Evolutionary conservation across 2,888 invertebrate species (phyloP).

Genomic region (Acleris sparsana): DNA sequence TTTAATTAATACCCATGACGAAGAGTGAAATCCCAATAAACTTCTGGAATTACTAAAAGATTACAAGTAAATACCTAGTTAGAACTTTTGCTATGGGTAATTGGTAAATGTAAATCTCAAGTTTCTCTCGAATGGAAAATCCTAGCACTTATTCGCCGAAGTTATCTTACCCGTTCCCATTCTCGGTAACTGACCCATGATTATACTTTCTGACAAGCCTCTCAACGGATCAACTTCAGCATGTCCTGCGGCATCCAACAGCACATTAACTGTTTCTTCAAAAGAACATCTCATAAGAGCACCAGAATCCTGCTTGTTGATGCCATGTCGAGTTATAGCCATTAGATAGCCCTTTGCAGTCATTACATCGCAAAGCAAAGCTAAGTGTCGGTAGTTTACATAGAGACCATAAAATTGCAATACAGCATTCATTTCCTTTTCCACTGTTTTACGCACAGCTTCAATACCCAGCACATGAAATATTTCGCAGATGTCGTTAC

Average conservation of each 20-base stretch:
- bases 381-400: slow-evolving; percentile 99
- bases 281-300: slow-evolving; percentile 99
- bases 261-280: slow-evolving; percentile 99
- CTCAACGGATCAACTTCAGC: slow-evolving; percentile 99
- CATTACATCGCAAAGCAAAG: slow-evolving; percentile 99
- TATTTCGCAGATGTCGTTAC: slow-evolving; percentile 99
- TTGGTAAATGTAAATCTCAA: no score
- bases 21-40: no score
- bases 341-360: slow-evolving; percentile 99
- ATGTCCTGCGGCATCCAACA: slow-evolving; percentile 99
- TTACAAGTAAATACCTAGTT: no score
- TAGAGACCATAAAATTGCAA: slow-evolving; percentile 99
- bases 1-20: no score
- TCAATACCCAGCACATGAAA: slow-evolving; percentile 99
- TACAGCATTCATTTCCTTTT: slow-evolving; percentile 99
- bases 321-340: slow-evolving; percentile 99
- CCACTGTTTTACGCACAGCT: slow-evolving; percentile 99
- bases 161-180: slow-evolving; percentile 92
- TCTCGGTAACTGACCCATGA: slow-evolving; percentile 98
- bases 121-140: no score
- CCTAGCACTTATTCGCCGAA: no score
- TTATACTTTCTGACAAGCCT: slow-evolving; percentile 99
- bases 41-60: no score
- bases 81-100: no score
- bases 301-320: slow-evolving; percentile 98